Conservation (phyloP, 2,113 vertebrate genomes). For the Lepisosteus oculatus region DNA sequence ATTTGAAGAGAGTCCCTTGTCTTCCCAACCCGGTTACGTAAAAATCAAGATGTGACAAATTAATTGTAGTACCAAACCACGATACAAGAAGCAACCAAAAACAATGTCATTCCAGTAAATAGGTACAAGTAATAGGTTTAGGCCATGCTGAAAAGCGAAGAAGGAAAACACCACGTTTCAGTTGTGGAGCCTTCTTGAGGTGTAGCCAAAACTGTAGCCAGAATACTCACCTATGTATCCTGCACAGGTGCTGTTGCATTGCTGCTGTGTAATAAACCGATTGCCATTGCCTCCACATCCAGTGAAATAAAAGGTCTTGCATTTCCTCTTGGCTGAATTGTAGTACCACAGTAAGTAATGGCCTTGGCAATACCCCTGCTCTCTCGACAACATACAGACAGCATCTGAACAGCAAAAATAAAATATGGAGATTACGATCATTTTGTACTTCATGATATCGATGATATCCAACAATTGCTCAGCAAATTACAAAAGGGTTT, state of each 20-base stretch:
- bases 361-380: conserved; percentile 26
- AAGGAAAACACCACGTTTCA: too few relatives aligned
- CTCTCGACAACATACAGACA: conserved; percentile 39
- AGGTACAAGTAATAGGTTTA: too few relatives aligned
- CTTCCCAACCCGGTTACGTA: too few relatives aligned
- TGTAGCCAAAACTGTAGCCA: background rate
- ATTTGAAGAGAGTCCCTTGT: too few relatives aligned
- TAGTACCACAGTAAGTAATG: conserved; percentile 43
- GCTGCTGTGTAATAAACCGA: conserved; percentile 22
- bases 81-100: too few relatives aligned
- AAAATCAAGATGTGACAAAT: too few relatives aligned
- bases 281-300: conserved; percentile 59
- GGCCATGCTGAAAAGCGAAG: too few relatives aligned
- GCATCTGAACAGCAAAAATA: background rate
- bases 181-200: too few relatives aligned
- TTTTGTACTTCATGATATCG: too few relatives aligned
- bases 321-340: conserved; percentile 43
- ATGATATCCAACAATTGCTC: background rate
- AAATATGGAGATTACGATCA: background rate
- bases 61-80: too few relatives aligned
- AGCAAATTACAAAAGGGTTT: too few relatives aligned
- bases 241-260: conserved; percentile 57
- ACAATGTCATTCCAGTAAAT: too few relatives aligned
- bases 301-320: conserved; percentile 50
- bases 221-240: conserved; percentile 46